Conservation (phyloP, 2,797 vertebrate species). For the Falco columbarius region DNA sequence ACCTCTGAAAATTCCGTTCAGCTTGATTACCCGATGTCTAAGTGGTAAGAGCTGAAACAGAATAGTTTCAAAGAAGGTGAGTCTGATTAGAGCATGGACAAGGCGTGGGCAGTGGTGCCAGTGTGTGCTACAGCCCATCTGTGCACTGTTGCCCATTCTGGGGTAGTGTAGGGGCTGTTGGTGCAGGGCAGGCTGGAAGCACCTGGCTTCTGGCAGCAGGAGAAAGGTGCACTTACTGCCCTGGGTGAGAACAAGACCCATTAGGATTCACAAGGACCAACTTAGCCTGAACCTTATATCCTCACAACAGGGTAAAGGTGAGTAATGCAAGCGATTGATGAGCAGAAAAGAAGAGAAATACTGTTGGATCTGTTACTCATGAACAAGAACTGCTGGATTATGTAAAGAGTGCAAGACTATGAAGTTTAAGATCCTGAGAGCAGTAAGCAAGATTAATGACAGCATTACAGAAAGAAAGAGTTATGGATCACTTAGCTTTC, state of each 20-base stretch:
- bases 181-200: background rate
- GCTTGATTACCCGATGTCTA: background rate
- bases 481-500: rapidly evolving
- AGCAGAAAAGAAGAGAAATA: background rate
- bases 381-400: background rate
- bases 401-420: background rate
- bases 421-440: background rate
- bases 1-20: background rate
- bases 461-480: background rate
- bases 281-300: background rate
- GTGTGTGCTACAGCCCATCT: background rate
- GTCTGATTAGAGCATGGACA: rapidly evolving
- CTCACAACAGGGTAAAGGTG: rapidly evolving
- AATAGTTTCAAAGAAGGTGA: background rate
- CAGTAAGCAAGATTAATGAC: background rate
- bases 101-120: too few relatives aligned
- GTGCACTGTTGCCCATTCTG: rapidly evolving
- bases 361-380: background rate
- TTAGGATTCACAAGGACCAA: background rate
- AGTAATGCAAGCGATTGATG: background rate
- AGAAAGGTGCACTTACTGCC: background rate
- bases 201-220: background rate
- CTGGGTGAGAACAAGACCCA: background rate
- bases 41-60: background rate
- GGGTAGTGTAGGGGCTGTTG: rapidly evolving